These are phyloP conservation scores for Pluvialis apricaria DNA, from an alignment of 2,113 vertebrate species.

Conservation along the genomic window DNA sequence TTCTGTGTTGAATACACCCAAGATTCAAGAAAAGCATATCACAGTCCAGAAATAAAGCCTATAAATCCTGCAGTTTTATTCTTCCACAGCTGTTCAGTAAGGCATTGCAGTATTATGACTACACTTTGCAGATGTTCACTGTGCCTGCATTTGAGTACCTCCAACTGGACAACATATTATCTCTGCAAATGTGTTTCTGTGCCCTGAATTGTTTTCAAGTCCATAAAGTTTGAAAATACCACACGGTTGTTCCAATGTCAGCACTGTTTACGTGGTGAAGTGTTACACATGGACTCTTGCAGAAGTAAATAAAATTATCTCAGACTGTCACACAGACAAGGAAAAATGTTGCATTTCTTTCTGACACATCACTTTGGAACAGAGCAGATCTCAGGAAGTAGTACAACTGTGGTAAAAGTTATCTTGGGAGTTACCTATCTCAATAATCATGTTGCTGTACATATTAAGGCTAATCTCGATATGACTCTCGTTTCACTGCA, in stretches of 20 bases:
- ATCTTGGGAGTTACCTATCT: not conserved
- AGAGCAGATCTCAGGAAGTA: not conserved
- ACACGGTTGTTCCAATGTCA: not conserved
- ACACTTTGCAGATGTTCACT: slow-evolving; percentile 11
- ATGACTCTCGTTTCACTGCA: not conserved
- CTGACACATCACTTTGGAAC: not conserved
- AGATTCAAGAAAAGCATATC: not conserved
- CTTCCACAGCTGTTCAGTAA: not conserved
- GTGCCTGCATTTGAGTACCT: not conserved
- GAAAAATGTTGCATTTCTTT: not conserved
- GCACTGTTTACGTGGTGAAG: not conserved
- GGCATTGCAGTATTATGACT: not conserved
- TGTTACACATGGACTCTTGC: not conserved
- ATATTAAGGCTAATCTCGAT: not conserved
- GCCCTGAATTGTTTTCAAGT: not conserved
- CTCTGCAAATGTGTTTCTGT: not conserved
- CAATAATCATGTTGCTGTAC: not conserved
- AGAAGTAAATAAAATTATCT: slow-evolving; percentile 35
- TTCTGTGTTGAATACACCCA: not conserved
- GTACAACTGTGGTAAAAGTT: not conserved
- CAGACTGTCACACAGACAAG: not conserved
- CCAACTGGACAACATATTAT: not conserved
- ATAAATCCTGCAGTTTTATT: slow-evolving; percentile 2
- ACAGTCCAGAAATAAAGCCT: not conserved
- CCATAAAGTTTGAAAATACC: not conserved